Percentiles rank a stretch among this genome's conserved stretches.
Conservation (phyloP, 2,113 vertebrate genomes). For the Cottus gobio region DNA sequence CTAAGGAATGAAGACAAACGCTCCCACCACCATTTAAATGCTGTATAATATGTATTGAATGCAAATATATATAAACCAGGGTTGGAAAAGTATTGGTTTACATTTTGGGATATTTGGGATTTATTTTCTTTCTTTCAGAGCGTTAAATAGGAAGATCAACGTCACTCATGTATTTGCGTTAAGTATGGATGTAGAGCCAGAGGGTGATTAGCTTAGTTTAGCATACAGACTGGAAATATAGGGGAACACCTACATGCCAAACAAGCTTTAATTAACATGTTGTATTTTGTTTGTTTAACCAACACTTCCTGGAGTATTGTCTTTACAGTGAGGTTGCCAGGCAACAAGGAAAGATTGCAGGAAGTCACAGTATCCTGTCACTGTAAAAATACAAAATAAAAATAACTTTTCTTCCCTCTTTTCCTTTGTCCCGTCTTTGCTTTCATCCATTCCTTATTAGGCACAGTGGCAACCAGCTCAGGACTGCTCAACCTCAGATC, state of each 20-base stretch:
- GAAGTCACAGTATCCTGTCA: neutral
- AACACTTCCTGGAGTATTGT: neutral
- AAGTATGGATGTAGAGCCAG: neutral
- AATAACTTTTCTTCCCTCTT: neutral
- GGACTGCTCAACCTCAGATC: constrained; percentile 15
- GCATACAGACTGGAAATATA: neutral
- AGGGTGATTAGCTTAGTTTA: neutral
- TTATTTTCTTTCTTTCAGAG: neutral
- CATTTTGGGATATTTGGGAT: no score
- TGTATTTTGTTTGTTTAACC: neutral
- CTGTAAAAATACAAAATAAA: neutral
- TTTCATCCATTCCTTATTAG: constrained; percentile 37
- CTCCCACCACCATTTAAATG: constrained; percentile 1
- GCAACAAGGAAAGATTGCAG: neutral
- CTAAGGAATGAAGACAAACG: constrained; percentile 1
- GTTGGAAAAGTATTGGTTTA: neutral
- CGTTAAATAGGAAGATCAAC: neutral
- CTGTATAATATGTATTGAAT: neutral
- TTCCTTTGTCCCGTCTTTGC: neutral
- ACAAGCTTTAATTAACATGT: neutral
- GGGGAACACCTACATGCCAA: neutral
- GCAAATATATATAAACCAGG: neutral
- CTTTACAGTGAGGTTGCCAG: neutral
- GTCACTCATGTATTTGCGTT: neutral
- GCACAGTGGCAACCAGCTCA: constrained; percentile 26